Conservation (phyloP, 2,797 vertebrate genomes). For the Silurus lanzhouensis region DNA sequence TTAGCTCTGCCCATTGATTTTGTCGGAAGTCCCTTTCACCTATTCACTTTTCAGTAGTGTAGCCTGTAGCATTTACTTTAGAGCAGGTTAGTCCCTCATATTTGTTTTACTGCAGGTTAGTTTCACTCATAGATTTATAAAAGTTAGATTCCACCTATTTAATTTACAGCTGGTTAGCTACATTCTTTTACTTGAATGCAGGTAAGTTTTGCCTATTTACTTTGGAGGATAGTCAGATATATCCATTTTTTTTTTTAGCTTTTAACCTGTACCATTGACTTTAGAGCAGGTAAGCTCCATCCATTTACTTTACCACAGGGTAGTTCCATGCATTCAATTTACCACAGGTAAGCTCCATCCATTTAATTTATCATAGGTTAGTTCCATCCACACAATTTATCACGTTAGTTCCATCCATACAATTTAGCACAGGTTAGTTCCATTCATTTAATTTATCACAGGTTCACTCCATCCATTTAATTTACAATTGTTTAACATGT, state of each 20-base stretch:
- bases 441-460: too few species aligned
- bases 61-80: too few species aligned
- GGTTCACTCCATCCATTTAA: too few species aligned
- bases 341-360: not conserved
- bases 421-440: too few species aligned
- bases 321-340: not conserved
- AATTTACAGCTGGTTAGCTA: not conserved
- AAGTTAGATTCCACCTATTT: not conserved
- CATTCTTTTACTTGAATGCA: not conserved
- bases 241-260: too few species aligned
- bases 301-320: not conserved
- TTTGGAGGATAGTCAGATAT: not conserved
- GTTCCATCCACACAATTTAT: not conserved
- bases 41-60: too few species aligned
- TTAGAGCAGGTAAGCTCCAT: not conserved
- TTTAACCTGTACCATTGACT: not conserved
- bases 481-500: too few species aligned
- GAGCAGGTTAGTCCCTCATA: too few species aligned
- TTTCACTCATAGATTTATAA: too few species aligned
- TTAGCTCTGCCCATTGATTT: too few species aligned
- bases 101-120: not conserved
- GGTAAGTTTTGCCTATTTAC: not conserved
- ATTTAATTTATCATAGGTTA: not conserved
- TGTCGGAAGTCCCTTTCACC: too few species aligned
- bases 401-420: too few species aligned